Evolutionary conservation across 2,888 invertebrate genomes (phyloP).

Genomic region (Himalopsyche anomala): DNA sequence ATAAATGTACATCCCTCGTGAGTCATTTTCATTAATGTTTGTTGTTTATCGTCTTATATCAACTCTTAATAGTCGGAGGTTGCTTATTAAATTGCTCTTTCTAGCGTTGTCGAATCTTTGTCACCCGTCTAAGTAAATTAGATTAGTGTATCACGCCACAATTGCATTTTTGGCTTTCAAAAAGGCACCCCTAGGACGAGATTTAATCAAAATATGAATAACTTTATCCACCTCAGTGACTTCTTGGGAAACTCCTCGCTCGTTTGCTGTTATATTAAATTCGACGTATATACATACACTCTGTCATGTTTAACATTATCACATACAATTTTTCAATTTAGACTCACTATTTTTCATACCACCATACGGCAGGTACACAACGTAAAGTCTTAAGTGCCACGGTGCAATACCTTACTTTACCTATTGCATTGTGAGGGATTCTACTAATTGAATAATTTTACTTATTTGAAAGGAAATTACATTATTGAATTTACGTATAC

Average conservation of each 20-base stretch:
- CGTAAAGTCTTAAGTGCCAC: too few species aligned
- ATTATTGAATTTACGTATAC: too few species aligned
- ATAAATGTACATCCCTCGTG: not conserved
- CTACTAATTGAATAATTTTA: too few species aligned
- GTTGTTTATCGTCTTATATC: not conserved
- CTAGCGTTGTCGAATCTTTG: not conserved
- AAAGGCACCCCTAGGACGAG: not conserved
- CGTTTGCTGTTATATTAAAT: not conserved
- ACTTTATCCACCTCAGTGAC: constrained; percentile 12
- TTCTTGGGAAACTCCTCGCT: not conserved
- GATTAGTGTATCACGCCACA: constrained; percentile 1
- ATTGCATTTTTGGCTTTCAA: constrained; percentile 17
- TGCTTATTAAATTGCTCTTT: constrained; percentile 30
- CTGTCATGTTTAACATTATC: not conserved
- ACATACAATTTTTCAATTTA: too few species aligned
- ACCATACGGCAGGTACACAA: too few species aligned
- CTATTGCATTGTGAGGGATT: too few species aligned
- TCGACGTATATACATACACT: not conserved
- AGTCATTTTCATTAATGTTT: not conserved
- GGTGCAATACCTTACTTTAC: too few species aligned
- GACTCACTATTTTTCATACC: too few species aligned
- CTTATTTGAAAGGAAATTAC: too few species aligned
- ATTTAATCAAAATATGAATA: constrained; percentile 23
- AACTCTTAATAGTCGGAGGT: not conserved
- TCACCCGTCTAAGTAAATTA: constrained; percentile 4